Conservation (phyloP, 2,113 vertebrate genomes). For the Serilophus lunatus region DNA sequence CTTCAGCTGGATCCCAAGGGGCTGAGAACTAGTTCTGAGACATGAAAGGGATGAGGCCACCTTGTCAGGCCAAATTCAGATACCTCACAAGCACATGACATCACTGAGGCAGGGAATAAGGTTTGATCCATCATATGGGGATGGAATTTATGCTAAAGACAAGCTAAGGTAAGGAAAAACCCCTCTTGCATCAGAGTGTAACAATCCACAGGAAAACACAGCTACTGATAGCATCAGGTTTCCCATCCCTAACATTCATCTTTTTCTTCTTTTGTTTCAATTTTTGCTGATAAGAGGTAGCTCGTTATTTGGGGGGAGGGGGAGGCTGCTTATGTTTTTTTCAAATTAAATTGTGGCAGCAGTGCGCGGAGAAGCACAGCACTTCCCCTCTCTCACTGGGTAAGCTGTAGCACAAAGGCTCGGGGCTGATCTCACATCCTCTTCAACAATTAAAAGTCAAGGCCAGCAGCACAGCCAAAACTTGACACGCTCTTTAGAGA, state of each 20-base stretch:
- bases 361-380: neutral
- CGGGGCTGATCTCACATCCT: slow-evolving; percentile 62
- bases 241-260: neutral
- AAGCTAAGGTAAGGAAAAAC: neutral
- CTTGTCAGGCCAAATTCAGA: neutral
- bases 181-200: neutral
- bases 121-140: neutral
- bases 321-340: neutral
- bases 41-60: neutral
- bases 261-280: neutral
- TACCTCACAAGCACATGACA: neutral
- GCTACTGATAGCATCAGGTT: neutral
- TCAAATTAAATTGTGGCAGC: neutral
- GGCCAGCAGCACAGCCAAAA: slow-evolving; percentile 59
- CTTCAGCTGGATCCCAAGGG: fast-evolving
- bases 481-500: slow-evolving; percentile 58
- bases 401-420: slow-evolving; percentile 44
- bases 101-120: neutral
- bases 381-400: slow-evolving; percentile 44
- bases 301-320: neutral
- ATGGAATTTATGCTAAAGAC: neutral
- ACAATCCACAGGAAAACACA: neutral
- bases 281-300: neutral
- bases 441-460: slow-evolving; percentile 65
- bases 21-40: neutral